Percentiles rank a stretch among this genome's conserved stretches.
phyloP scores from a whole-genome alignment of 2,888 invertebrate genomes.

The Trissoscelio sp. region DNA sequence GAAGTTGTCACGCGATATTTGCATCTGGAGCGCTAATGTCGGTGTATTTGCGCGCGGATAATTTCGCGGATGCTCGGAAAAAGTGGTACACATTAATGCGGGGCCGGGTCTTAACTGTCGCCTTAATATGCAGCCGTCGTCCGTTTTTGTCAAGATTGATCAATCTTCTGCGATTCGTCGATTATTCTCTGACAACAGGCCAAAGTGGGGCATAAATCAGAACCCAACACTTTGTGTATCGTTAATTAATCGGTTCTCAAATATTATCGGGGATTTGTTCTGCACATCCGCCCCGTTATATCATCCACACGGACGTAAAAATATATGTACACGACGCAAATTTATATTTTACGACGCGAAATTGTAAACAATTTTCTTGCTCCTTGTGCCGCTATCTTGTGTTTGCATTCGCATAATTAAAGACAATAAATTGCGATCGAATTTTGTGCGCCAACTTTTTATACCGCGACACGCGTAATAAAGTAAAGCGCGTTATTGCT shows the following conservation, averaged over 20 bases:
- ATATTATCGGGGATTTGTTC: conserved; percentile 44
- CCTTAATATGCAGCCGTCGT: conserved; percentile 43
- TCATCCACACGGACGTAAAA: background rate
- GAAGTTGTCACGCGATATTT: conserved; percentile 68
- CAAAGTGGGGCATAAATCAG: too few species aligned
- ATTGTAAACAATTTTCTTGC: conserved; percentile 51
- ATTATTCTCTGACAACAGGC: conserved; percentile 42
- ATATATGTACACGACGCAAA: too few species aligned
- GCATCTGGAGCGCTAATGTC: conserved; percentile 63
- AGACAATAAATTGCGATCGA: conserved; percentile 45
- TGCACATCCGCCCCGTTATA: conserved; percentile 34
- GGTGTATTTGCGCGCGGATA: conserved; percentile 54
- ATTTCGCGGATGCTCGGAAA: conserved; percentile 50
- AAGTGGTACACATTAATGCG: conserved; percentile 37
- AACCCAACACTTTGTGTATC: too few species aligned
- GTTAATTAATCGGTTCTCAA: conserved; percentile 58
- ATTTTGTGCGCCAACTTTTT: conserved; percentile 46
- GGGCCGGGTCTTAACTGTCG: conserved; percentile 46
- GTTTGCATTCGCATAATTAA: conserved; percentile 61
- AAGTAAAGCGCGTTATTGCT: conserved; percentile 60
- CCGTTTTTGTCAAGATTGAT: conserved; percentile 46
- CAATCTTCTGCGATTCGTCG: conserved; percentile 41
- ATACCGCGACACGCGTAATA: conserved; percentile 57
- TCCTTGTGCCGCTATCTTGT: background rate
- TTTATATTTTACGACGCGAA: too few species aligned